A percentile compares a stretch with the other conserved stretches of the same genome.
phyloP scores from a whole-genome alignment of 1,140 invertebrate genomes.

The Drosophila saltans region DNA sequence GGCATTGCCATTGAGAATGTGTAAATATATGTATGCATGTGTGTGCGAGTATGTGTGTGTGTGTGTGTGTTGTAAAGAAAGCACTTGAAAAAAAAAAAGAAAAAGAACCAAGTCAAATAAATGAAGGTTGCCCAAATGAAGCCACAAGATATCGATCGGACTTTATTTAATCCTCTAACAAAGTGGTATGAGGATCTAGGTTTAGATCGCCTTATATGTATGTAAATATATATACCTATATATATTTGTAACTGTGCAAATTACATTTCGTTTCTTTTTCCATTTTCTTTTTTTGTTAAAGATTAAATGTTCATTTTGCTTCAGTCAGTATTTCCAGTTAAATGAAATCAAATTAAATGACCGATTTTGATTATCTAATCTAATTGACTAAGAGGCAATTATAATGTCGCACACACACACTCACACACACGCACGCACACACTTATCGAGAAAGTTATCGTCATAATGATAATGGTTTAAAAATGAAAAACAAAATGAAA shows the following conservation, averaged over 20 bases:
- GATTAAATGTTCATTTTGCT: not conserved
- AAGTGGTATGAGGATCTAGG: no score
- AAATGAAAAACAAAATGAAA: not conserved
- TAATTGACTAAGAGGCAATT: slow-evolving; percentile 11
- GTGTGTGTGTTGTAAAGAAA: slow-evolving; percentile 1
- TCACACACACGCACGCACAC: not conserved
- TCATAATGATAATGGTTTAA: not conserved
- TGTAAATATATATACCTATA: no score
- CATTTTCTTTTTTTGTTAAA: not conserved
- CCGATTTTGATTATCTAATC: slow-evolving; percentile 13
- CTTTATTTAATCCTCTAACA: not conserved
- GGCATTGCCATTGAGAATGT: slow-evolving; percentile 9
- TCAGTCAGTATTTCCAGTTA: not conserved
- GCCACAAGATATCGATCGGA: not conserved
- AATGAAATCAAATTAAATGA: slow-evolving; percentile 8
- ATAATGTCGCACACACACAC: not conserved
- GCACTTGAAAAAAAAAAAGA: not conserved
- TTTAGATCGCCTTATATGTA: no score
- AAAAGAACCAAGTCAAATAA: not conserved
- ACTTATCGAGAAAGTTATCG: slow-evolving; percentile 11
- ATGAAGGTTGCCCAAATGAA: not conserved
- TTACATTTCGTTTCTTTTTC: not conserved
- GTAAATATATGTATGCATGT: not conserved
- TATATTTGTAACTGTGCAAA: not conserved
- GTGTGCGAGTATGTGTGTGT: not conserved